Conservation (phyloP, 1,140 invertebrate genomes). For the Lethrus apterus region DNA sequence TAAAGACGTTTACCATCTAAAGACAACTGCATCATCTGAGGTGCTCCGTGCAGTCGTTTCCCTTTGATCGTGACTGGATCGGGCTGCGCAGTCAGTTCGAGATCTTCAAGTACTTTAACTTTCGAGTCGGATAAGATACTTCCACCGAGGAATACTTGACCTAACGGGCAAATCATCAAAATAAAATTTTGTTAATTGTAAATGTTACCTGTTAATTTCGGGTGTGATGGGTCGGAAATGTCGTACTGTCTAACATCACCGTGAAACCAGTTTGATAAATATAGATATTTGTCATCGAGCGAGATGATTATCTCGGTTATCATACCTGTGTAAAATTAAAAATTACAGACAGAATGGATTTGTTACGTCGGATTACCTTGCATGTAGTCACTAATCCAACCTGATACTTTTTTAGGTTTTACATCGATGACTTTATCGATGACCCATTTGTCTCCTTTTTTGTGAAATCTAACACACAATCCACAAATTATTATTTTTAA, state of each 20-base stretch:
- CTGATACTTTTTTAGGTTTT: constrained; percentile 64
- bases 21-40: constrained; percentile 96
- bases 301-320: constrained; percentile 93
- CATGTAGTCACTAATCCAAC: constrained; percentile 41
- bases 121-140: constrained; percentile 61
- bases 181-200: too few relatives aligned
- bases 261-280: constrained; percentile 88
- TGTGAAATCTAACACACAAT: constrained; percentile 60
- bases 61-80: constrained; percentile 69
- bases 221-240: constrained; percentile 71
- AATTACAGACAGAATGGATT: too few relatives aligned
- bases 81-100: constrained; percentile 62
- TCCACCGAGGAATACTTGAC: constrained; percentile 84
- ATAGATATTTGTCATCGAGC: constrained; percentile 88
- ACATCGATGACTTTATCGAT: constrained; percentile 75
- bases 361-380: too few relatives aligned
- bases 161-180: too few relatives aligned
- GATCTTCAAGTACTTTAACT: constrained; percentile 69
- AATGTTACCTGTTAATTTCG: constrained; percentile 66
- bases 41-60: constrained; percentile 68
- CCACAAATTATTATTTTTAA: neutral
- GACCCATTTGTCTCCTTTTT: constrained; percentile 57
- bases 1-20: constrained; percentile 92
- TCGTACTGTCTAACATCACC: constrained; percentile 94
- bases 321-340: too few relatives aligned